Conservation (phyloP, 2,113 vertebrate genomes). For the Tricholaema leucomelas region DNA sequence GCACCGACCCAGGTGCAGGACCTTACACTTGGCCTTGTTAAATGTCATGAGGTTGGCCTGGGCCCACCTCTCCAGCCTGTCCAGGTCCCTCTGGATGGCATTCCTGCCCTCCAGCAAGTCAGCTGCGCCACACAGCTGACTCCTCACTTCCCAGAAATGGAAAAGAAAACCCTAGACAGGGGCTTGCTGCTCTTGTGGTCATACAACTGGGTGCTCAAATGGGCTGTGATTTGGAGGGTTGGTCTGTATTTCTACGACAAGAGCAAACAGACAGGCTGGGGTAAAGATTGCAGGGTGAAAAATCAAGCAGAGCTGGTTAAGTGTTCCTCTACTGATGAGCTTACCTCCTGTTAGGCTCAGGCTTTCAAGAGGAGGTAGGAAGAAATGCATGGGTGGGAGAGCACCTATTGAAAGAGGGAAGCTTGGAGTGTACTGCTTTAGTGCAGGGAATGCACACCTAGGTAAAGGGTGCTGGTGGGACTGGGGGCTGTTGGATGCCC, state of each 20-base stretch:
- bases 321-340: not conserved
- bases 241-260: not conserved
- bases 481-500: not conserved
- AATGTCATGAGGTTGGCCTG: too few relatives aligned
- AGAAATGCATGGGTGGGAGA: not conserved
- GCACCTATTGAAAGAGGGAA: not conserved
- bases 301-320: not conserved
- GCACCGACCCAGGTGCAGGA: too few relatives aligned
- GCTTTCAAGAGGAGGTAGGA: not conserved
- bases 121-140: too few relatives aligned
- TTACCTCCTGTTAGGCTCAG: fast-evolving
- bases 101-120: too few relatives aligned
- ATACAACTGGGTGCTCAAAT: not conserved
- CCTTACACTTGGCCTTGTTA: too few relatives aligned
- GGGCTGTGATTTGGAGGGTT: not conserved
- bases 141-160: not conserved
- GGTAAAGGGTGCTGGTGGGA: not conserved
- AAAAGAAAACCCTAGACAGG: not conserved
- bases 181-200: not conserved
- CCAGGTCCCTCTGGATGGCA: too few relatives aligned
- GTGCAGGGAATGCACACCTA: not conserved
- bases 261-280: not conserved
- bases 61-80: too few relatives aligned
- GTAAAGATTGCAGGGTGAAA: not conserved
- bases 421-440: fast-evolving